Conservation (phyloP, 2,113 vertebrate genomes). For the Heterotilapia buettikoferi region DNA sequence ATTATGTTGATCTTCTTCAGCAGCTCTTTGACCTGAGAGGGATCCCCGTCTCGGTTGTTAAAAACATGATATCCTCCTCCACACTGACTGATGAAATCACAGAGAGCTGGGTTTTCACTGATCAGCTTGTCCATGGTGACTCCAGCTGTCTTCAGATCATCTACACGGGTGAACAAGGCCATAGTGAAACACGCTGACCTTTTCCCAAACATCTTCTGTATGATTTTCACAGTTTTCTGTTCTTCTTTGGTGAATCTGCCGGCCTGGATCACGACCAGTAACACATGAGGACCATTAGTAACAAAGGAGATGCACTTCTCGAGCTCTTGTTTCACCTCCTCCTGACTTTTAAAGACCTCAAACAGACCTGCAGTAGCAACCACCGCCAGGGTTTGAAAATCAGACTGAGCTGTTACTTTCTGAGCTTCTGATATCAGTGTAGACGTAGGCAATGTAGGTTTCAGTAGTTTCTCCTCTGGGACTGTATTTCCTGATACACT, state of each 20-base stretch:
- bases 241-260: background rate
- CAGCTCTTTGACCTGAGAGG: background rate
- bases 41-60: background rate
- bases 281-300: background rate
- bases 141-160: background rate
- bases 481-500: background rate
- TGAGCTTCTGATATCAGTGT: background rate
- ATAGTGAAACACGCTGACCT: background rate
- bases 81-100: background rate
- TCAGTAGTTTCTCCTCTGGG: background rate
- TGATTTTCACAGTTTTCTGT: background rate
- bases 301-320: background rate
- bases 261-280: background rate
- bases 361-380: background rate
- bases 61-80: background rate
- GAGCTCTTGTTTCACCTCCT: background rate
- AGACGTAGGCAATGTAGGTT: background rate
- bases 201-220: background rate
- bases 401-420: background rate
- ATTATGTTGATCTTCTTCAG: background rate
- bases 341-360: background rate
- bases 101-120: background rate
- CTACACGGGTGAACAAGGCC: background rate
- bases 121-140: background rate
- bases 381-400: background rate